Evolutionary conservation across 2,888 invertebrate genomes (phyloP).

Genomic region (Epiblema foenella): DNA sequence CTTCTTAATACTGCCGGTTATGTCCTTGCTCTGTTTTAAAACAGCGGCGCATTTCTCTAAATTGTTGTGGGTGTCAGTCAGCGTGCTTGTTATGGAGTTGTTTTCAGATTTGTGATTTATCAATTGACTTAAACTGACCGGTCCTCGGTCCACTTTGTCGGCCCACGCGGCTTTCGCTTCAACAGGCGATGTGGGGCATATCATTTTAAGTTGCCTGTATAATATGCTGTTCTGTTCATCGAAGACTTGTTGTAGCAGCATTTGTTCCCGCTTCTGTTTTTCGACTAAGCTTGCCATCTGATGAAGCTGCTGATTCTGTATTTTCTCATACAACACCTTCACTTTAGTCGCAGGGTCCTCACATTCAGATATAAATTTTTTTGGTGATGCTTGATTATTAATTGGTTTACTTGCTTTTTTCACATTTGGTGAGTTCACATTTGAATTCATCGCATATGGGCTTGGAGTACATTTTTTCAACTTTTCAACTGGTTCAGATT

Average conservation of each 20-base stretch:
- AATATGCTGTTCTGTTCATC: conserved; percentile 87
- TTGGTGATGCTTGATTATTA: conserved; percentile 38
- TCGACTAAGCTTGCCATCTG: conserved; percentile 86
- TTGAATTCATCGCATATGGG: conserved; percentile 58
- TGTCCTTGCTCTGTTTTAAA: conserved; percentile 70
- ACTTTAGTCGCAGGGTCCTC: conserved; percentile 73
- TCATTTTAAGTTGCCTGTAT: conserved; percentile 77
- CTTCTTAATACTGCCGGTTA: conserved; percentile 68
- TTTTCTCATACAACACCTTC: conserved; percentile 76
- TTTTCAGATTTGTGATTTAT: conserved; percentile 64
- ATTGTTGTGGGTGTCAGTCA: conserved; percentile 70
- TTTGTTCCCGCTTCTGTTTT: conserved; percentile 87
- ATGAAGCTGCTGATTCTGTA: conserved; percentile 87
- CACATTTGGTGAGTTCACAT: conserved; percentile 50
- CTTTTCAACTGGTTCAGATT: conserved; percentile 61
- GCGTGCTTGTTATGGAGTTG: conserved; percentile 62
- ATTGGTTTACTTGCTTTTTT: conserved; percentile 52
- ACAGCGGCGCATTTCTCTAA: conserved; percentile 69
- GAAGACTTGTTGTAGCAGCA: conserved; percentile 86
- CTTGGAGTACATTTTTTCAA: conserved; percentile 53
- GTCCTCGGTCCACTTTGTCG: conserved; percentile 66
- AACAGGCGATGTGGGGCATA: conserved; percentile 70
- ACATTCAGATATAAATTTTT: conserved; percentile 55
- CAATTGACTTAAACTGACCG: conserved; percentile 76
- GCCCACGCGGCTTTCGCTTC: conserved; percentile 74